These are phyloP conservation scores for Clostera curtula DNA, from an alignment of 2,888 invertebrate species.

Conservation along the genomic window DNA sequence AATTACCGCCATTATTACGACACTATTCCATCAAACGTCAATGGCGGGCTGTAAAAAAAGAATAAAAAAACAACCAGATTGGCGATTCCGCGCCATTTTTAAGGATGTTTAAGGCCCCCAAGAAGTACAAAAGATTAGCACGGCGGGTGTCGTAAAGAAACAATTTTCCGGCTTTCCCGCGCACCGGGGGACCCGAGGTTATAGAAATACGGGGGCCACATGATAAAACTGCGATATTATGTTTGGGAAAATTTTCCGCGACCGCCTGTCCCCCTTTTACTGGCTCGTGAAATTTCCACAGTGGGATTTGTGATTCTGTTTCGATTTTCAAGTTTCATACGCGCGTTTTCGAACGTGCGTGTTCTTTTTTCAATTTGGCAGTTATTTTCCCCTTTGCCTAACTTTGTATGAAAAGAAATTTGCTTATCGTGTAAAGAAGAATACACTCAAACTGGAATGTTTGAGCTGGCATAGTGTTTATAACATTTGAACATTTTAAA, in stretches of 20 bases:
- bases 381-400: no score
- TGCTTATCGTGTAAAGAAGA: no score
- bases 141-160: conserved; percentile 69
- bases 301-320: conserved; percentile 1
- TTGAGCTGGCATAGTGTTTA: no score
- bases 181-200: conserved; percentile 43
- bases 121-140: conserved; percentile 53
- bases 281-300: background rate
- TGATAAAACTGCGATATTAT: conserved; percentile 63
- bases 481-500: no score
- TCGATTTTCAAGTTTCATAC: no score
- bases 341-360: no score
- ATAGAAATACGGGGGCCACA: conserved; percentile 56
- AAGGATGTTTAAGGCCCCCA: conserved; percentile 26
- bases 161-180: conserved; percentile 63
- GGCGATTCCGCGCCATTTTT: conserved; percentile 31
- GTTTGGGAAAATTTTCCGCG: conserved; percentile 5
- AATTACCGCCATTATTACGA: conserved; percentile 40
- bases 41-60: conserved; percentile 60
- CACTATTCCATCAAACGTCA: conserved; percentile 52
- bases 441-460: no score
- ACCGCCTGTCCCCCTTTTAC: background rate
- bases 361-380: no score
- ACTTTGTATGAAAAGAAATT: no score
- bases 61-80: conserved; percentile 65